Base-by-base conservation (phyloP, 2,888 invertebrate species). In the Elegia similella region DNA sequence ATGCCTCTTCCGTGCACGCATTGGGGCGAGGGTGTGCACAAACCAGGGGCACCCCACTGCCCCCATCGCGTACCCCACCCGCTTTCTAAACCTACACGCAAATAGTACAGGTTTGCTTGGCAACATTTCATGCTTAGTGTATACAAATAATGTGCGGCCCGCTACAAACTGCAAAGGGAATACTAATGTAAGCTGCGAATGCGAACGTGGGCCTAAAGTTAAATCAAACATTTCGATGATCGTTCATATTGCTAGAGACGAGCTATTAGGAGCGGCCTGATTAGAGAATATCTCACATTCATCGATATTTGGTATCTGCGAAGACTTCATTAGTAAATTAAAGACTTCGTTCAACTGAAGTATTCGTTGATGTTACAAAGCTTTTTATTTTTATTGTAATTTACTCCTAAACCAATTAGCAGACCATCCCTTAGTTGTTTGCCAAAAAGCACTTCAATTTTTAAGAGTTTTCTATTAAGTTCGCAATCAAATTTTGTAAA, bases 121-220 rank as follows among this genome's bases (percentile, higher is more conserved):
- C 88, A 88, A 90, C 89, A 90, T 89, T 89, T 91, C 90, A 90
- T 89, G 87, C 90, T 91, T 90, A 91, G 86, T 85, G 86, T 89
- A 85, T 87, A 89, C 89, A 90, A 90, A 89, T 90, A 88, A 87
- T 87, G 88, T 86, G 84, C 80, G 83, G 83, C 74, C 72, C 78
- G 83, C 80, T 84, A 84, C 84, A 82, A 86, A 86, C 85, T 82
- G 84, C 82, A 85, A 85, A 87, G 85, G 82, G 86, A 87, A 88
- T 85, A 82, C 80, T 82, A 81, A 82, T 84, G 80, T 76, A 78
- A 78, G 76, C 76, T 72, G 58, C 70, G 65, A 73, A 75, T 69
- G 75, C 72, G 70, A 73, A 75, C 70, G 75, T 72, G 70, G 67
- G 73, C 75, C 73, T 70, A 75, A 76, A 75, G 70, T 79, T 76